Conservation (phyloP, 2,797 vertebrate genomes). For the Brotula barbata region DNA sequence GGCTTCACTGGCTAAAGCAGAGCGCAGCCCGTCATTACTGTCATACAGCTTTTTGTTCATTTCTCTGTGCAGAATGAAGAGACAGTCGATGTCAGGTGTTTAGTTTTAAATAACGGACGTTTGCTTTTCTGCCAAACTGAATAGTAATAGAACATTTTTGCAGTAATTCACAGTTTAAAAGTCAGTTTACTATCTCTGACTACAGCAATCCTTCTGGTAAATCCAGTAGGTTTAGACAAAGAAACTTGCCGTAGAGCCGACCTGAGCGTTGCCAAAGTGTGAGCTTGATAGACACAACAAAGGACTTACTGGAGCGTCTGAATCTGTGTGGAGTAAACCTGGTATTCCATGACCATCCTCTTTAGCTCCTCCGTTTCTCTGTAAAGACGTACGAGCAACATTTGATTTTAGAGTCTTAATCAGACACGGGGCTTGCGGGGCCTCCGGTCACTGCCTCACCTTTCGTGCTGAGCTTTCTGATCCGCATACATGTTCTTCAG, state of each 20-base stretch:
- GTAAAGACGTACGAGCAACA: background rate
- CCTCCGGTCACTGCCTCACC: slow-evolving; percentile 54
- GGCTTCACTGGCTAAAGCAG: slow-evolving; percentile 57
- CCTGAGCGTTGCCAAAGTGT: too few relatives aligned
- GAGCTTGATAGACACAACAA: background rate
- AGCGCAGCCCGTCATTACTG: slow-evolving; percentile 76
- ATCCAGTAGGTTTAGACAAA: slow-evolving; percentile 3
- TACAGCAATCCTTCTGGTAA: background rate
- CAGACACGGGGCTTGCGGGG: background rate
- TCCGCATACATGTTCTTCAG: slow-evolving; percentile 73
- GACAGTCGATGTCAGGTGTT: background rate
- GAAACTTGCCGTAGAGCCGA: background rate
- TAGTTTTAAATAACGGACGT: background rate
- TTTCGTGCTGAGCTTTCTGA: slow-evolving; percentile 67
- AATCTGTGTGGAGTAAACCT: slow-evolving; percentile 67
- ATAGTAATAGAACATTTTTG: background rate
- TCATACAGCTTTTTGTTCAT: slow-evolving; percentile 79
- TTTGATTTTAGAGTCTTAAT: background rate
- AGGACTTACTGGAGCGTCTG: slow-evolving; percentile 75
- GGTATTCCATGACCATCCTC: slow-evolving; percentile 71
- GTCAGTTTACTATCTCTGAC: too few relatives aligned
- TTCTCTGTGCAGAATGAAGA: slow-evolving; percentile 53
- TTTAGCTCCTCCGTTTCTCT: slow-evolving; percentile 73
- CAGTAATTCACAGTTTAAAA: too few relatives aligned
- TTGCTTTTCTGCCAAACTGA: background rate